Evolutionary conservation across 2,113 vertebrate genomes (phyloP).

Genomic region (Raja brachyura): DNA sequence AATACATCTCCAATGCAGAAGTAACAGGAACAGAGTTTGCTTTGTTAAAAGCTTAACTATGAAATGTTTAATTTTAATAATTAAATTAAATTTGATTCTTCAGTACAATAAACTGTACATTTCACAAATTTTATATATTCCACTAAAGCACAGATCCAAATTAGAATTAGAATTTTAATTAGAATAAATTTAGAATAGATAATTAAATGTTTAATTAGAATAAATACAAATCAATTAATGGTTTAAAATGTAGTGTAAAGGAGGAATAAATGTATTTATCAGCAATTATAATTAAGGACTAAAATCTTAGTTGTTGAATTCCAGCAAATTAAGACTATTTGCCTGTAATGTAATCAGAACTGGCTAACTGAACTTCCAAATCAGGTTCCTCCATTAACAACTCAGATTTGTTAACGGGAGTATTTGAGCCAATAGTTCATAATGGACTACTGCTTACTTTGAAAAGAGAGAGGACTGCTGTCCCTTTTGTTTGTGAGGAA

Average conservation of each 20-base stretch:
- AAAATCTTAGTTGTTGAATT: not conserved
- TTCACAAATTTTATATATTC: not conserved
- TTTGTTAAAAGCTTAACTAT: too few relatives aligned
- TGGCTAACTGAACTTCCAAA: not conserved
- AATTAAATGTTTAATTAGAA: not conserved
- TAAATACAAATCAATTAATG: not conserved
- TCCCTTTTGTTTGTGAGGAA: not conserved
- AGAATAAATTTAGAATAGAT: not conserved
- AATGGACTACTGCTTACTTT: not conserved
- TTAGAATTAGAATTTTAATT: not conserved
- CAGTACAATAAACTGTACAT: not conserved
- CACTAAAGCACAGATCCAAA: not conserved
- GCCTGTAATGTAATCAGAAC: not conserved
- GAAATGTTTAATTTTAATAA: not conserved
- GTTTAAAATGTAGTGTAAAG: not conserved
- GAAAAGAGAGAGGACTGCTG: not conserved
- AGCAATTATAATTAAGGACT: too few relatives aligned
- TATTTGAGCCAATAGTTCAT: not conserved
- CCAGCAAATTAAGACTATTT: not conserved
- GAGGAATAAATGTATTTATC: not conserved
- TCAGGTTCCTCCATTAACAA: not conserved
- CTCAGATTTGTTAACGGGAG: not conserved
- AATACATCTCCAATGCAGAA: too few relatives aligned
- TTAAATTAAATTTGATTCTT: not conserved
- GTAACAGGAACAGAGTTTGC: too few relatives aligned